phyloP scores from a whole-genome alignment of 1,140 invertebrate species.

The Drosophila nebulosa region DNA sequence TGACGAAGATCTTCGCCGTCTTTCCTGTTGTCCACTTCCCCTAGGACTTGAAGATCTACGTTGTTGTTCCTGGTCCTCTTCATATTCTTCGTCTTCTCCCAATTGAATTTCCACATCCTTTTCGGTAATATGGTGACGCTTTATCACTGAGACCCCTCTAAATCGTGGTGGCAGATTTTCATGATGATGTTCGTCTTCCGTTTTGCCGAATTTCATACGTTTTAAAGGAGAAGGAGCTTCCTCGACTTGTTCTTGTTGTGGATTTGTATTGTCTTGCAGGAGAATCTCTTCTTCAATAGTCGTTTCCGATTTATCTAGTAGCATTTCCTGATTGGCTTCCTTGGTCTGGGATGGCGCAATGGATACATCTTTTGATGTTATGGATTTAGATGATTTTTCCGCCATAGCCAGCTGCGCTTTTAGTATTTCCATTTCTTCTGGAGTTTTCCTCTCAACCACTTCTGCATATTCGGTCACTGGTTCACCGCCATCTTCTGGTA shows the following conservation, averaged over 20 bases:
- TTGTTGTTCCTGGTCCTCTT: background rate
- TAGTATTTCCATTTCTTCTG: background rate
- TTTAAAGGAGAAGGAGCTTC: too few species aligned
- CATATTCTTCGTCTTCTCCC: background rate
- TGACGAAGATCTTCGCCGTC: background rate
- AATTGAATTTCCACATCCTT: background rate
- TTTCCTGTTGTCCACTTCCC: background rate
- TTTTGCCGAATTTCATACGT: background rate
- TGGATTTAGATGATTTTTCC: background rate
- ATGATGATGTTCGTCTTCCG: background rate
- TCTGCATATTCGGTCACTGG: background rate
- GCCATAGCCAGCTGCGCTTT: background rate
- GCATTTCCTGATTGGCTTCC: too few species aligned
- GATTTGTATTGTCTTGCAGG: too few species aligned
- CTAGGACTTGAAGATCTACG: too few species aligned
- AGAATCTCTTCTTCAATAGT: background rate
- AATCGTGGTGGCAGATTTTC: background rate
- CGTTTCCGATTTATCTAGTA: background rate
- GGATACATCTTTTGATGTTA: too few species aligned
- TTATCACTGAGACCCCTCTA: background rate
- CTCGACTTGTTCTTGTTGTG: background rate
- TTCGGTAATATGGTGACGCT: background rate
- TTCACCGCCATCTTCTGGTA: background rate
- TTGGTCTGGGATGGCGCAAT: too few species aligned
- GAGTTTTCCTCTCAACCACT: background rate